phyloP scores from a whole-genome alignment of 2,797 vertebrate species.

The Sebastes kiyomatsui region DNA sequence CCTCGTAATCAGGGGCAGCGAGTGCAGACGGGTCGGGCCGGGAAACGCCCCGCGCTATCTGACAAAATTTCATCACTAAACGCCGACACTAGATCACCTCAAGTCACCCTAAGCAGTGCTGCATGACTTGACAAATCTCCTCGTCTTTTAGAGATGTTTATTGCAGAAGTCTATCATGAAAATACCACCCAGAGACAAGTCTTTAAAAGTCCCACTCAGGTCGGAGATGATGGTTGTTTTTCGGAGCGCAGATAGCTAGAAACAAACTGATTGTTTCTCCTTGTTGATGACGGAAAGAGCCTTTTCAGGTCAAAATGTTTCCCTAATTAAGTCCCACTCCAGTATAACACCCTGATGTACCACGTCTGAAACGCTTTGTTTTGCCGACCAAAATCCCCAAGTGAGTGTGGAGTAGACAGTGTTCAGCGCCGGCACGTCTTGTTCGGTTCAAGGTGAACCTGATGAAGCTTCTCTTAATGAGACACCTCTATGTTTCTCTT shows the following conservation, averaged over 20 bases:
- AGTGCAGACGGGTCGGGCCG: constrained; percentile 7
- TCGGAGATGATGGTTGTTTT: neutral
- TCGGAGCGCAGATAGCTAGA: neutral
- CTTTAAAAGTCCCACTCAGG: neutral
- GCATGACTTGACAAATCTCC: constrained; percentile 11
- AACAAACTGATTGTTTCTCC: neutral
- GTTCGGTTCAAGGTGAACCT: constrained; percentile 32
- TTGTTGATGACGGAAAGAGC: neutral
- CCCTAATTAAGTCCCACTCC: constrained; percentile 52
- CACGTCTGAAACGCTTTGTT: constrained; percentile 31
- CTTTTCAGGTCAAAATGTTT: constrained; percentile 34
- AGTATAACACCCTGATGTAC: constrained; percentile 11
- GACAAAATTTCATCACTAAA: constrained; percentile 43
- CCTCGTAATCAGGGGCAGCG: constrained; percentile 24
- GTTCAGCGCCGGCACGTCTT: constrained; percentile 3
- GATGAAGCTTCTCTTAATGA: constrained; percentile 59
- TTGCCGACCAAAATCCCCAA: constrained; percentile 40
- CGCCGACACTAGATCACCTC: constrained; percentile 5
- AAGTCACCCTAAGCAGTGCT: constrained; percentile 17
- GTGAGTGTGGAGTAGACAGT: constrained; percentile 22
- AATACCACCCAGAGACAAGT: neutral
- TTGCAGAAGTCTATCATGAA: constrained; percentile 7
- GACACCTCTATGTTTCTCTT: constrained; percentile 33
- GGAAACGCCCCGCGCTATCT: constrained; percentile 5
- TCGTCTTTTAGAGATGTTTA: constrained; percentile 15